Conservation (phyloP, 2,888 invertebrate species). For the Lasioglossum villosulum region DNA sequence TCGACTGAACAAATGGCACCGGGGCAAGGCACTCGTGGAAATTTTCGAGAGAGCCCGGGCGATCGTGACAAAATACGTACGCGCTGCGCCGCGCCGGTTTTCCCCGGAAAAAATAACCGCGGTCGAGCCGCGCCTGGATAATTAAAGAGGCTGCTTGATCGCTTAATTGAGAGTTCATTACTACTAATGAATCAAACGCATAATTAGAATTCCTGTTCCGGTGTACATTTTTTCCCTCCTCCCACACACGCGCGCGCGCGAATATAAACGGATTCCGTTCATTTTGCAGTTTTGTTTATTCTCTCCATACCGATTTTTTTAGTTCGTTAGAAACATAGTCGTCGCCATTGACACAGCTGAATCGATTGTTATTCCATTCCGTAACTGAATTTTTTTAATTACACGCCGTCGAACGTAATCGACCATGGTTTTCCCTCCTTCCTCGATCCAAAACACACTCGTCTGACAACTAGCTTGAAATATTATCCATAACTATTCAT, state of each 20-base stretch:
- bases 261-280: not conserved
- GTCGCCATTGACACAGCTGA: too few species aligned
- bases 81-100: not conserved
- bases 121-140: not conserved
- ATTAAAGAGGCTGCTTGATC: not conserved
- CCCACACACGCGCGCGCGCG: not conserved
- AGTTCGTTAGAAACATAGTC: too few species aligned
- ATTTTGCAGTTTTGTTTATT: not conserved
- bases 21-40: slow-evolving; percentile 46
- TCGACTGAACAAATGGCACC: slow-evolving; percentile 42
- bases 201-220: not conserved
- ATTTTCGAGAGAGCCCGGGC: slow-evolving; percentile 44
- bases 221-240: not conserved
- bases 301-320: not conserved
- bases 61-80: not conserved
- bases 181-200: not conserved
- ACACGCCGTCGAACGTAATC: not conserved
- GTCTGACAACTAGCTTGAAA: not conserved
- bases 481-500: slow-evolving; percentile 5
- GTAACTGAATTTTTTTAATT: not conserved
- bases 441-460: not conserved
- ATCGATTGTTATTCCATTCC: not conserved
- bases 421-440: not conserved
- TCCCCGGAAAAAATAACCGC: not conserved
- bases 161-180: slow-evolving; percentile 5